Conservation (phyloP, 2,888 invertebrate genomes). For the Nomada ferruginata region DNA sequence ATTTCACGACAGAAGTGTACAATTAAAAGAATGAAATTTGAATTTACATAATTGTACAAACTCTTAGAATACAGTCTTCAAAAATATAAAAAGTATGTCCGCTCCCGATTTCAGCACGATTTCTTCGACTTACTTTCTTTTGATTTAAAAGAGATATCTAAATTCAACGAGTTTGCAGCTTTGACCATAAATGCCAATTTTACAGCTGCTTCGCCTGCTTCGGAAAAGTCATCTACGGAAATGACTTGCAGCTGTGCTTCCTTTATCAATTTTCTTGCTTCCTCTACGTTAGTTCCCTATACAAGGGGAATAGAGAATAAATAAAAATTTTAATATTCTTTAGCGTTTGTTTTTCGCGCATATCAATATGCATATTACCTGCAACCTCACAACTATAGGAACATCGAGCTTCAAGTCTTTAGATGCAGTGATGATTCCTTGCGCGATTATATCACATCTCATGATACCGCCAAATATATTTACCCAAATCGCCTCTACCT, state of each 20-base stretch:
- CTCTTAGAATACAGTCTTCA: constrained; percentile 12
- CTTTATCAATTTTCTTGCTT: constrained; percentile 68
- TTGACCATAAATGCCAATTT: constrained; percentile 67
- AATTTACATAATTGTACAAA: constrained; percentile 16
- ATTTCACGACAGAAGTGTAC: not conserved
- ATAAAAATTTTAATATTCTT: constrained; percentile 5
- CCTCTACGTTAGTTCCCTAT: constrained; percentile 89
- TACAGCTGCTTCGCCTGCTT: constrained; percentile 70
- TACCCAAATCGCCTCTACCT: constrained; percentile 87
- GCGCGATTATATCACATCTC: constrained; percentile 87
- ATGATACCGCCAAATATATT: constrained; percentile 88
- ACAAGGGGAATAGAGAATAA: constrained; percentile 2
- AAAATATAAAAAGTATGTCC: constrained; percentile 16
- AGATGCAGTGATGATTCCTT: constrained; percentile 86
- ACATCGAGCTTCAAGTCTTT: constrained; percentile 85
- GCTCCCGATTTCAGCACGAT: not conserved
- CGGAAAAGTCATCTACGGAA: constrained; percentile 70
- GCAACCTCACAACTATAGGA: constrained; percentile 86
- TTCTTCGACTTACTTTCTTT: constrained; percentile 17
- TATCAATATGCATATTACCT: constrained; percentile 78
- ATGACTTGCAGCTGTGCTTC: constrained; percentile 72
- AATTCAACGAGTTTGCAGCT: constrained; percentile 65
- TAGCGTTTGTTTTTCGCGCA: not conserved
- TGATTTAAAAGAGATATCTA: constrained; percentile 63
- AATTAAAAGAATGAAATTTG: not conserved